Conservation (phyloP, 2,888 invertebrate species). For the Pristionchus arcanus region DNA sequence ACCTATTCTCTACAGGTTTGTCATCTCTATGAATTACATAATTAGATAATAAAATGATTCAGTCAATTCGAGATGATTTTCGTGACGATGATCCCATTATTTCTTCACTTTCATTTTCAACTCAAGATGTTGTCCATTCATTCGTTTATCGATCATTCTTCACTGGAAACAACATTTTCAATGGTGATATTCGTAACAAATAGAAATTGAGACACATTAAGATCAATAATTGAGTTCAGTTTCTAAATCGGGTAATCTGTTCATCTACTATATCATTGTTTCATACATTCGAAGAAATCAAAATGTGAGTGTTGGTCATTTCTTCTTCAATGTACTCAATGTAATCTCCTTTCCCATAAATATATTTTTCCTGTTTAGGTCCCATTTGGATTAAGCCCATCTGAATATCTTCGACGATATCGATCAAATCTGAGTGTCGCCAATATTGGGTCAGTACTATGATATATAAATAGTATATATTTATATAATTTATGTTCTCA, state of each 20-base stretch:
- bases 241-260: slow-evolving; percentile 58
- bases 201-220: not conserved
- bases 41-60: not conserved
- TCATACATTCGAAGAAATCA: slow-evolving; percentile 61
- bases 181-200: slow-evolving; percentile 58
- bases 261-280: slow-evolving; percentile 67
- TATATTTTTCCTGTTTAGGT: not conserved
- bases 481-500: not conserved
- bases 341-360: no score
- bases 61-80: slow-evolving; percentile 13
- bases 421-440: slow-evolving; percentile 35
- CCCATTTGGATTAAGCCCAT: slow-evolving; percentile 1
- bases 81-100: not conserved
- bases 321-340: not conserved
- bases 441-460: slow-evolving; percentile 39
- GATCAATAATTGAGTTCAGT: not conserved
- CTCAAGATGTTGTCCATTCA: slow-evolving; percentile 64
- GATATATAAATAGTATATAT: not conserved
- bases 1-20: slow-evolving; percentile 4
- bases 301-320: slow-evolving; percentile 46
- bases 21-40: not conserved
- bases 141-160: slow-evolving; percentile 65
- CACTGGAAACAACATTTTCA: slow-evolving; percentile 64
- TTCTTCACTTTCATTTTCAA: slow-evolving; percentile 46
- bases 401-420: slow-evolving; percentile 28